Evolutionary conservation across 2,888 invertebrate species (phyloP), one percentile per base, ranked within the genome.

Genomic region (Dicycla oo): DNA sequence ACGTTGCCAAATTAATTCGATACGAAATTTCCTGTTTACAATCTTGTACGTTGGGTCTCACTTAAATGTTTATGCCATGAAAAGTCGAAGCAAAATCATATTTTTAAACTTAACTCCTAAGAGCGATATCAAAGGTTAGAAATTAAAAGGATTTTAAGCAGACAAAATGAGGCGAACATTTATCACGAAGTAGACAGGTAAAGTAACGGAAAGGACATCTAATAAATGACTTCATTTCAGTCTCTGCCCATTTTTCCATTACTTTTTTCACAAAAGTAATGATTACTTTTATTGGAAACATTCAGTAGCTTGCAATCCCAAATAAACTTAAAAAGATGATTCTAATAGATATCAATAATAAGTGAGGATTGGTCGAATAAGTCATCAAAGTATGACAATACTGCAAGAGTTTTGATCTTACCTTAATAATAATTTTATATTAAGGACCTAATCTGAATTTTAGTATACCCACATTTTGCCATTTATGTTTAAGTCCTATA

Each of bases 141-240:
- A 20, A 10, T 1, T 54, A 40, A 54, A 8, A n/a, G n/a, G n/a
- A n/a, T n/a, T n/a, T n/a, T n/a, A n/a, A n/a, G n/a, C n/a, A n/a
- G n/a, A 70, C 71, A 68, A 58, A 30, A 68, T 68, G 61, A 73
- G 54, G 38, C 51, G 10, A 54, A 45, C 68, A 76, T 80, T 74
- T 69, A 74, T 84, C 75, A 73, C 51, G 18, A 34, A 64, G 60
- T 69, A 40, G 70, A 70, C 78, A 68, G 68, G n/a, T n/a, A n/a
- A 69, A 69, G 65, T 73, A 72, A n/a, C n/a, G 54, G 8, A 38
- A 49, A 34, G 77, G 75, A 79, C 80, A 75, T 87, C 70, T 74
- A 78, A 83, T 71, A 83, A 80, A 88, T 84, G 82, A 85, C 80
- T 79, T 81, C 75, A 85, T 84, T 86, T 82, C 78, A 82, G 65